Evolutionary conservation across 2,113 vertebrate genomes (phyloP), one percentile per base, ranked within the genome.

Genomic region (Rhagologus leucostigma): DNA sequence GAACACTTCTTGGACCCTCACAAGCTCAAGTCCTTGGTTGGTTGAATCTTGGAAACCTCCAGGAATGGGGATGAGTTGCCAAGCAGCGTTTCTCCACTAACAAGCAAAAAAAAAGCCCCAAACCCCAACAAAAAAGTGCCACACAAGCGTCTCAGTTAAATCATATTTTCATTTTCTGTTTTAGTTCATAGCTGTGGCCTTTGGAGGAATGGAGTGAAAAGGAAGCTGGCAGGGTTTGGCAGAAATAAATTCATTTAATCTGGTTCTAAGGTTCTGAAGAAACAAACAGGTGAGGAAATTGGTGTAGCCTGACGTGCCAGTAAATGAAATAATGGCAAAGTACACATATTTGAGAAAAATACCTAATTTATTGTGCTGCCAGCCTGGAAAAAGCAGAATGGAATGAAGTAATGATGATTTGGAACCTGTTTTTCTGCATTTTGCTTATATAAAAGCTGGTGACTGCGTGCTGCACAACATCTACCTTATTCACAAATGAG

Each of bases 281-380:
- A 89, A n/a, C 21, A 76, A 81, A 64, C 19, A 70, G 47, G 26
- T 60, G 64, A 60, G 62, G 68, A 41, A 53, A 47, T 26, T 2
- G 16, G n/a, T 53, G 22, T 21, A 67, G 64, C 44, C 56, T 84
- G 42, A 84, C 6, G 3, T 75, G 57, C 23, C 27, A 56, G 29
- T 18, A 53, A 24, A 62, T 50, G 20, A 79, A 95, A 79, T 84
- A 37, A 76, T 60, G 39, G 46, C 63, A 73, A 79, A 95, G 76
- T 11, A 39, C 18, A 76, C 5, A 10, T 42, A 52, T 49, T 68
- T 59, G 84, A 64, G 37, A 46, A 71, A 84, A 82, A 62, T 7
- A 44, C 12, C 32, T 30, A 42, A 79, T 91, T 89, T 75, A 5
- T 26, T n/a, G 16, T 84, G 56, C 32, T 74, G 14, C 47, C 44